Percentiles rank a stretch among this genome's conserved stretches.
Conservation (phyloP, 2,113 vertebrate species). For the Pluvianellus socialis region DNA sequence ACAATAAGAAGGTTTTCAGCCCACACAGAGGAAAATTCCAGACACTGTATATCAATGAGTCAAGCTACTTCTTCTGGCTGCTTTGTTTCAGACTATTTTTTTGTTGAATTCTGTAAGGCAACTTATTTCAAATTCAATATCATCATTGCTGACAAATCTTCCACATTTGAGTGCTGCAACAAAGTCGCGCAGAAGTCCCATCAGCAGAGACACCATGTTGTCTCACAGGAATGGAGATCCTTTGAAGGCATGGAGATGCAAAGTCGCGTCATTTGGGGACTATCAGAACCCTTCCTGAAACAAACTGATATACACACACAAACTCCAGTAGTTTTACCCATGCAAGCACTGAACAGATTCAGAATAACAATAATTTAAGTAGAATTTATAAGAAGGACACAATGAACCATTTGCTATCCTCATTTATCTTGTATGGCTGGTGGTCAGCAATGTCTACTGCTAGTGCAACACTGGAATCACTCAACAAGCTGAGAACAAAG, state of each 20-base stretch:
- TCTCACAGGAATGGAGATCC: neutral
- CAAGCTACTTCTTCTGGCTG: conserved; percentile 22
- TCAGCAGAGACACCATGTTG: neutral
- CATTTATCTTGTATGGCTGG: neutral
- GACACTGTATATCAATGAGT: conserved; percentile 15
- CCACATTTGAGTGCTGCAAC: neutral
- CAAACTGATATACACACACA: neutral
- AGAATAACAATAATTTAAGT: neutral
- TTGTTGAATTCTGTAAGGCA: neutral
- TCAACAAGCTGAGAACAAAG: neutral
- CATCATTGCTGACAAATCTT: neutral
- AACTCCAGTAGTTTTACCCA: neutral
- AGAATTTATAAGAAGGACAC: neutral
- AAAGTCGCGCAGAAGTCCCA: neutral
- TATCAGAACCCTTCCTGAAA: neutral
- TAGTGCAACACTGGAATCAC: neutral
- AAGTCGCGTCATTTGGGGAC: neutral
- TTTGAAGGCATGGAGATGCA: neutral
- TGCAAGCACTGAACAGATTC: neutral
- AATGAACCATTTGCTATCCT: neutral
- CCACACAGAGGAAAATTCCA: conserved; percentile 60
- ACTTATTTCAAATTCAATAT: neutral
- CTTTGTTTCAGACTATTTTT: conserved; percentile 3
- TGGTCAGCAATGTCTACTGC: neutral
- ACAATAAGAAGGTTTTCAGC: conserved; percentile 58